These are phyloP conservation scores for Heliangelus exortis DNA, from an alignment of 2,797 vertebrate genomes.

Conservation along the genomic window DNA sequence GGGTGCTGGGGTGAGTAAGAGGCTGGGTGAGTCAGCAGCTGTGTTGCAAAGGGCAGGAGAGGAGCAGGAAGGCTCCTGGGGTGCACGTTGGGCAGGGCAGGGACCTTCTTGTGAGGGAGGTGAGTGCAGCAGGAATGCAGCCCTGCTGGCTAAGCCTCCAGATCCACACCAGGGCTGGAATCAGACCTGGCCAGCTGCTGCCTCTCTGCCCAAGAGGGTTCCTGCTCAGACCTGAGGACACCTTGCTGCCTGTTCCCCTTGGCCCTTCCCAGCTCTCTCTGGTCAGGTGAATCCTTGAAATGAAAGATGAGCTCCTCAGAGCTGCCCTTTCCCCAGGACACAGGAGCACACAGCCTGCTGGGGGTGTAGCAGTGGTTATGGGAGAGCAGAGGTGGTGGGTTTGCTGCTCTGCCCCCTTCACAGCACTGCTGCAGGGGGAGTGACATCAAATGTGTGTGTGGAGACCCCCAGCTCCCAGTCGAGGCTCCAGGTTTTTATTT, in stretches of 20 bases:
- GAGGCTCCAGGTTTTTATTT: not conserved
- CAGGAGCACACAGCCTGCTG: accelerated
- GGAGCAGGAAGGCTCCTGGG: not conserved
- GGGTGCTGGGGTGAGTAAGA: too few species aligned
- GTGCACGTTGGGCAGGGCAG: not conserved
- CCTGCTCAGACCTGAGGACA: not conserved
- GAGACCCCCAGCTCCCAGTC: accelerated
- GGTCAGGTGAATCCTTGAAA: not conserved
- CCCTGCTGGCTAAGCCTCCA: not conserved
- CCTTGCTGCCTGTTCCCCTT: accelerated
- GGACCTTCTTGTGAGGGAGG: not conserved
- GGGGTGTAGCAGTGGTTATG: not conserved
- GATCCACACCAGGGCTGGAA: not conserved
- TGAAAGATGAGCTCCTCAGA: not conserved
- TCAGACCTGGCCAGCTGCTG: accelerated
- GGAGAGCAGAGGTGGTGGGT: accelerated
- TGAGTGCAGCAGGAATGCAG: not conserved
- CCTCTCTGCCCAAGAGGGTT: accelerated
- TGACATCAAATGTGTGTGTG: accelerated
- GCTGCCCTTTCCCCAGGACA: not conserved
- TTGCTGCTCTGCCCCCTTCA: not conserved
- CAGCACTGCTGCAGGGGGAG: accelerated
- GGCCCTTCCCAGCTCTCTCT: not conserved
- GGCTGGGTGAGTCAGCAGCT: not conserved
- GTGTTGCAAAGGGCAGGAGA: not conserved